Evolutionary conservation across 2,888 invertebrate genomes (phyloP).

Genomic region (Capitulum mitella): DNA sequence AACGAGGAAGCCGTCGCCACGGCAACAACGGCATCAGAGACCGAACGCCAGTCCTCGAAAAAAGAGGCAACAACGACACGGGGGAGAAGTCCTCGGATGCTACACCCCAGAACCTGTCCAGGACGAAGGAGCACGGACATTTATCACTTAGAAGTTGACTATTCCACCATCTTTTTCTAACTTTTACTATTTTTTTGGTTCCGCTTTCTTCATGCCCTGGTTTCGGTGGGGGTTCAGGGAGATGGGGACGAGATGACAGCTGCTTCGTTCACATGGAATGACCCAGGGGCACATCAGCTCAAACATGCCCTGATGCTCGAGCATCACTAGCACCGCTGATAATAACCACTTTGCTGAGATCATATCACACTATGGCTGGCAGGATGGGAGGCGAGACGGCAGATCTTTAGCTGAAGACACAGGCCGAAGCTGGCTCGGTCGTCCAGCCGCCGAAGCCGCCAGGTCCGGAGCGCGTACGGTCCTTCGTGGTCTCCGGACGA

Average conservation of each 20-base stretch:
- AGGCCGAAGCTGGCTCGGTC: background rate
- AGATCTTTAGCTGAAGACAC: background rate
- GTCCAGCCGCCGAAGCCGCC: background rate
- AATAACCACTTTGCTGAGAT: slow-evolving; percentile 23
- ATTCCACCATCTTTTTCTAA: background rate
- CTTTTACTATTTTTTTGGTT: slow-evolving; percentile 16
- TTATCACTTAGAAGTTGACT: slow-evolving; percentile 15
- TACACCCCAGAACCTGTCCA: slow-evolving; percentile 10
- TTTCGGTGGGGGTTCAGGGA: slow-evolving; percentile 19
- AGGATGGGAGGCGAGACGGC: slow-evolving; percentile 9
- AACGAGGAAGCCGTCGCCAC: slow-evolving; percentile 7
- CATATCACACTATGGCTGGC: slow-evolving; percentile 23
- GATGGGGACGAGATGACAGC: background rate
- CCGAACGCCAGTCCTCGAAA: background rate
- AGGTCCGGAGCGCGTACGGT: background rate
- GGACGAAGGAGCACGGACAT: background rate
- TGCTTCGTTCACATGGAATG: slow-evolving; percentile 6
- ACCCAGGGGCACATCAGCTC: slow-evolving; percentile 6
- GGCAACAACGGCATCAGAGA: background rate
- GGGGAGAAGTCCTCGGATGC: slow-evolving; percentile 7
- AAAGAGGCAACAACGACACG: background rate
- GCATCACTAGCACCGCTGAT: slow-evolving; percentile 21
- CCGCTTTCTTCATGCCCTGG: slow-evolving; percentile 22
- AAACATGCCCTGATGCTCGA: slow-evolving; percentile 10
- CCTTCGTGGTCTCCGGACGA: background rate